phyloP scores from a whole-genome alignment of 2,797 vertebrate genomes.

The Crocodylus rhombifer region DNA sequence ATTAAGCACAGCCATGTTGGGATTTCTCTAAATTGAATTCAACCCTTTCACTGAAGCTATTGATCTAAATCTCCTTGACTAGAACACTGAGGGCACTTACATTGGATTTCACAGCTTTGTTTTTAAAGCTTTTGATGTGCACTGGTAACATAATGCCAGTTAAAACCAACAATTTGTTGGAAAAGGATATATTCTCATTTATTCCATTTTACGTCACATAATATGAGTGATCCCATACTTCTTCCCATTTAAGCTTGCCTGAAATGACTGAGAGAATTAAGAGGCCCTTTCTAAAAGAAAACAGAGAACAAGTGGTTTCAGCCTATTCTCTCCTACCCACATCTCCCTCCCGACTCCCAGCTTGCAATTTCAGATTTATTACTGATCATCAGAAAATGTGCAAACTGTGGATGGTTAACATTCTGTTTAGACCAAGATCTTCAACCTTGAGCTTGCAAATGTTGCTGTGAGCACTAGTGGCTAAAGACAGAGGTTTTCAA shows the following conservation, averaged over 20 bases:
- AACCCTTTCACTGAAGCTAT: neutral
- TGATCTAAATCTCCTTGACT: conserved; percentile 12
- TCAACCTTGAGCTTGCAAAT: conserved; percentile 52
- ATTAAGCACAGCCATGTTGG: neutral
- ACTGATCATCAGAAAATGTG: conserved; percentile 45
- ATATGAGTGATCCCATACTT: neutral
- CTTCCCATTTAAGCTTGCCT: neutral
- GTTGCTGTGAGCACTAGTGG: conserved; percentile 62
- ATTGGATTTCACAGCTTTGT: neutral
- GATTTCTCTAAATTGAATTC: conserved; percentile 16
- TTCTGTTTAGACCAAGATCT: conserved; percentile 43
- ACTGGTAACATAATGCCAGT: neutral
- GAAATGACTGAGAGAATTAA: neutral
- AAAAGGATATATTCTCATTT: neutral
- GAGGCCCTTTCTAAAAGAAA: neutral
- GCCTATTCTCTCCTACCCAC: neutral
- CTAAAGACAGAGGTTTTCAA: conserved; percentile 72
- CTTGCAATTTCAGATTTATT: conserved; percentile 20
- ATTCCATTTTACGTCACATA: neutral
- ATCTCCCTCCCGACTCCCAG: neutral
- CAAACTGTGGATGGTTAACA: conserved; percentile 20
- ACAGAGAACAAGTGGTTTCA: neutral
- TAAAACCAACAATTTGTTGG: neutral
- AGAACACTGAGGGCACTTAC: neutral
- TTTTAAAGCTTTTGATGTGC: neutral